These are phyloP conservation scores for Ailuropoda melanoleuca DNA, from an alignment of 2,113 vertebrate genomes.

Conservation along the genomic window DNA sequence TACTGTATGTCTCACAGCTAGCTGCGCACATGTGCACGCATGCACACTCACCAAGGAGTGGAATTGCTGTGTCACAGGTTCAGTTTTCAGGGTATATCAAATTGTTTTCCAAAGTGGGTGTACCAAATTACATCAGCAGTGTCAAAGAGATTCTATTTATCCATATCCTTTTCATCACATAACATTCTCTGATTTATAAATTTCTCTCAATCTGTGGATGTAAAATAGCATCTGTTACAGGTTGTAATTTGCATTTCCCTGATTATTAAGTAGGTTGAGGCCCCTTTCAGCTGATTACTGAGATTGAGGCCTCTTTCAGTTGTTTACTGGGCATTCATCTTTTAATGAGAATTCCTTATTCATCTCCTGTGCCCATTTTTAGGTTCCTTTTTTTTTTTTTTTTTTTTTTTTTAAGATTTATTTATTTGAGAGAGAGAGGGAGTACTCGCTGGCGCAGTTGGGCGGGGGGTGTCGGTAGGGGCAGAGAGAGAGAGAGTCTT, in stretches of 20 bases:
- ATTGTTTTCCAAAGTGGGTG: not conserved
- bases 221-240: fast-evolving
- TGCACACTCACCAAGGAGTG: not conserved
- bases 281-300: not conserved
- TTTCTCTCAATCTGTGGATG: not conserved
- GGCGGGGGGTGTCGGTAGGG: too few species aligned
- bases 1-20: not conserved
- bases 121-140: not conserved
- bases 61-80: not conserved
- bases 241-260: not conserved
- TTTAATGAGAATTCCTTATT: not conserved
- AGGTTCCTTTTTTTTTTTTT: too few species aligned
- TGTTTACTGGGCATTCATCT: not conserved
- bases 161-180: not conserved
- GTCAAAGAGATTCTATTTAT: not conserved
- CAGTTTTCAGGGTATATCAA: not conserved
- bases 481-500: too few species aligned
- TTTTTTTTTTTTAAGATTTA: too few species aligned
- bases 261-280: not conserved
- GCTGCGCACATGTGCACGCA: not conserved
- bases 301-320: not conserved
- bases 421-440: too few species aligned
- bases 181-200: not conserved
- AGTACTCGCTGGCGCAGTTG: too few species aligned
- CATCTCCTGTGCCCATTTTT: not conserved